Percentiles rank a stretch among this genome's conserved stretches.
Evolutionary conservation across 2,797 vertebrate genomes (phyloP).

Genomic region (Cuniculus paca): DNA sequence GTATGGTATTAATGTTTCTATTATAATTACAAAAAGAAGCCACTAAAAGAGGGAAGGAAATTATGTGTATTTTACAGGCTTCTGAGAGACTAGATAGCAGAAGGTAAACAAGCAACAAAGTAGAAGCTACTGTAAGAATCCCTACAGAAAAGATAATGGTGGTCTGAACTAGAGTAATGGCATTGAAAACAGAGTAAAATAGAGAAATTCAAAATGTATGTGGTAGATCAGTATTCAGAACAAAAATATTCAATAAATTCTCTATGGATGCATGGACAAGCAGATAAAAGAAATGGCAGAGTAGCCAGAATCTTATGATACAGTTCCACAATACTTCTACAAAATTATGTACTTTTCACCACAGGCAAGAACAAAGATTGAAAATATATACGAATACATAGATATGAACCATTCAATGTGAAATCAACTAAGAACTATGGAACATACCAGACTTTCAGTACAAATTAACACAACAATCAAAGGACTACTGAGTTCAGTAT

Average conservation of each 20-base stretch:
- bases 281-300: conserved; percentile 48
- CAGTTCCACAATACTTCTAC: neutral
- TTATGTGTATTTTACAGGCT: neutral
- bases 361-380: conserved; percentile 8
- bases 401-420: neutral
- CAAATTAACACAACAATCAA: conserved; percentile 60
- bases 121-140: neutral
- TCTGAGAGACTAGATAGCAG: neutral
- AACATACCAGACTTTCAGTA: conserved; percentile 42
- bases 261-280: neutral
- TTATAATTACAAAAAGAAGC: conserved; percentile 11
- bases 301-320: neutral
- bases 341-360: conserved; percentile 47
- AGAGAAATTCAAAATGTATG: conserved; percentile 11
- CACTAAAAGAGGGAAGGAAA: conserved; percentile 20
- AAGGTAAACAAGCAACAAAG: neutral
- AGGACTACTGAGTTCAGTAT: neutral
- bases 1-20: neutral
- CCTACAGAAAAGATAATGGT: neutral
- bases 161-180: neutral
- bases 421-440: conserved; percentile 51
- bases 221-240: neutral
- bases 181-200: neutral
- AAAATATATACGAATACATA: neutral
- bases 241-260: conserved; percentile 4